Percentiles rank a stretch among this genome's conserved stretches.
These are phyloP conservation scores for Melanchra persicariae DNA, from an alignment of 2,888 invertebrate genomes.

Conservation along the genomic window DNA sequence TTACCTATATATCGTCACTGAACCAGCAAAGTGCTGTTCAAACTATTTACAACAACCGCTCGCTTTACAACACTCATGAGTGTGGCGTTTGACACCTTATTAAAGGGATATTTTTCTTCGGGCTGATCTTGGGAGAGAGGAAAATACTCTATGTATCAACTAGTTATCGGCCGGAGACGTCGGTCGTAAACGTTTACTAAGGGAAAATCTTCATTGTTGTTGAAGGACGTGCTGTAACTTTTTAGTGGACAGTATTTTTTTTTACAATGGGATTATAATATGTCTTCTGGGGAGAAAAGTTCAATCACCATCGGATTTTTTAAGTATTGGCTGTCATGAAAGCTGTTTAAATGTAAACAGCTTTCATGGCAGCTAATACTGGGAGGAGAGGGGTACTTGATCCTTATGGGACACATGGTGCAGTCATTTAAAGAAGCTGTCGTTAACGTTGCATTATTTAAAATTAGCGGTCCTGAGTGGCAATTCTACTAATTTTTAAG, in stretches of 20 bases:
- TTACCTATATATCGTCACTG: background rate
- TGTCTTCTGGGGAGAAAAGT: background rate
- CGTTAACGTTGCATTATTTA: too few species aligned
- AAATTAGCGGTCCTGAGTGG: too few species aligned
- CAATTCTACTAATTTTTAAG: too few species aligned
- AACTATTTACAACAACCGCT: slow-evolving; percentile 35
- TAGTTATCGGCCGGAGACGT: slow-evolving; percentile 27
- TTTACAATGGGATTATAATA: slow-evolving; percentile 20
- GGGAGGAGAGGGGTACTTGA: too few species aligned
- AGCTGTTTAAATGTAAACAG: too few species aligned
- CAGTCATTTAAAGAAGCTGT: too few species aligned
- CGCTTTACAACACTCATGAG: slow-evolving; percentile 17
- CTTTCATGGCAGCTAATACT: too few species aligned
- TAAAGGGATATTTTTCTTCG: slow-evolving; percentile 48
- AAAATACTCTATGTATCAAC: slow-evolving; percentile 32
- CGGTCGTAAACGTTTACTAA: slow-evolving; percentile 44
- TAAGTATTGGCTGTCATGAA: too few species aligned
- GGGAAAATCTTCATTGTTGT: slow-evolving; percentile 22
- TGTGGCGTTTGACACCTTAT: slow-evolving; percentile 58
- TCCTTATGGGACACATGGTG: too few species aligned
- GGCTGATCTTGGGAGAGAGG: slow-evolving; percentile 29
- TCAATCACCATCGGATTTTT: too few species aligned
- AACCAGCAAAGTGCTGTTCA: slow-evolving; percentile 33
- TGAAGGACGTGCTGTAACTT: slow-evolving; percentile 10
- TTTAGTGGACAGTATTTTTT: slow-evolving; percentile 33